A percentile compares a stretch with the other conserved stretches of the same genome.
phyloP scores from a whole-genome alignment of 2,797 vertebrate species.

The Tiaroga cobitis region DNA sequence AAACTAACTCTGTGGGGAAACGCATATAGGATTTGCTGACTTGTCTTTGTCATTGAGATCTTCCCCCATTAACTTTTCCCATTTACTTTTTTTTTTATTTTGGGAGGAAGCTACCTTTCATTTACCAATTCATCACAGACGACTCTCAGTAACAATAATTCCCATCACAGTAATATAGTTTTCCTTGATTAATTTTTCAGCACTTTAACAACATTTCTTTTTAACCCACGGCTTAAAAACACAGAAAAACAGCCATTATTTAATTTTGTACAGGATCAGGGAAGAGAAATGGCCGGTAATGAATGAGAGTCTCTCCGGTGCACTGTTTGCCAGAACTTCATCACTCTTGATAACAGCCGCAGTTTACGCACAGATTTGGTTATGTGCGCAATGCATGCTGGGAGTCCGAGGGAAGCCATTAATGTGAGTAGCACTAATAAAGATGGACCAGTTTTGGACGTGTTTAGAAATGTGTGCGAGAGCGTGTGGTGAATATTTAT shows the following conservation, averaged over 20 bases:
- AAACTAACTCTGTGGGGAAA: constrained; percentile 68
- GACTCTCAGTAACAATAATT: constrained; percentile 72
- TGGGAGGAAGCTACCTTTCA: constrained; percentile 57
- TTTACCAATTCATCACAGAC: constrained; percentile 73
- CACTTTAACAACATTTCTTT: constrained; percentile 59
- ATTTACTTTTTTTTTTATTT: constrained; percentile 38
- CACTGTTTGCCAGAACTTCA: constrained; percentile 61
- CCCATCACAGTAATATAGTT: constrained; percentile 75
- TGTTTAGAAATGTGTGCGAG: constrained; percentile 35
- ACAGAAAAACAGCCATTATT: constrained; percentile 66
- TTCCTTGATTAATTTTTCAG: constrained; percentile 77
- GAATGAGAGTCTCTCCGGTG: constrained; percentile 75
- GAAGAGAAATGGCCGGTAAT: constrained; percentile 73
- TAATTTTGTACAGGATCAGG: constrained; percentile 76
- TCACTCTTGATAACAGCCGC: constrained; percentile 67
- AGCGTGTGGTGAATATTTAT: constrained; percentile 35
- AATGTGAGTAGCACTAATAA: constrained; percentile 45
- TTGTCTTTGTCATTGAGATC: constrained; percentile 64
- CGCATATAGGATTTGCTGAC: constrained; percentile 70
- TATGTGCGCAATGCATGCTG: constrained; percentile 42
- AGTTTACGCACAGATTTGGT: constrained; percentile 34
- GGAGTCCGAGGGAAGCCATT: constrained; percentile 39
- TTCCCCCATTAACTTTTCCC: constrained; percentile 42
- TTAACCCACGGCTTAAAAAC: constrained; percentile 63
- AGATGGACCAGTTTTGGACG: constrained; percentile 43